Evolutionary conservation across 1,140 invertebrate species (phyloP).

Genomic region (Bombus vancouverensis): DNA sequence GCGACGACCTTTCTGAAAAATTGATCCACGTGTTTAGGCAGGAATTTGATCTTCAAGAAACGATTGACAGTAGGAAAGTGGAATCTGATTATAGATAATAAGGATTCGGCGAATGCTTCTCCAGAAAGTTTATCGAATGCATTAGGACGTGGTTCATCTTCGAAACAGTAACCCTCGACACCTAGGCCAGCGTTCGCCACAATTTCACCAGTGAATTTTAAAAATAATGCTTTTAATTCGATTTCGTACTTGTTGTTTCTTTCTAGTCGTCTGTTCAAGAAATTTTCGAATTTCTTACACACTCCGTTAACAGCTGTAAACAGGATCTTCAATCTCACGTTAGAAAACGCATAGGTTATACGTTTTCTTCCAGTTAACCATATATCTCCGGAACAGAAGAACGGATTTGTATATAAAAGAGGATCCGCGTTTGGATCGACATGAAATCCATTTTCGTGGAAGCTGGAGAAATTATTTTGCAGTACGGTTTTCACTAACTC

Average conservation of each 20-base stretch:
- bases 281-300: slow-evolving; percentile 48
- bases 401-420: slow-evolving; percentile 69
- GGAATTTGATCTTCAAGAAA: slow-evolving; percentile 17
- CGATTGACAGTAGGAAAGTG: slow-evolving; percentile 11
- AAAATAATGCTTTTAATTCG: slow-evolving; percentile 74
- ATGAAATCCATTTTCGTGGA: slow-evolving; percentile 53
- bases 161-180: slow-evolving; percentile 70
- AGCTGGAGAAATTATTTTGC: slow-evolving; percentile 72
- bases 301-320: slow-evolving; percentile 25
- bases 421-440: slow-evolving; percentile 54
- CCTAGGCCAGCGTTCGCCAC: slow-evolving; percentile 82
- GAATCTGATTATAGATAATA: slow-evolving; percentile 6
- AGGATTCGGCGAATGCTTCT: slow-evolving; percentile 53
- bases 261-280: slow-evolving; percentile 40
- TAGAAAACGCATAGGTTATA: slow-evolving; percentile 55
- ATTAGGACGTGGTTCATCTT: neutral
- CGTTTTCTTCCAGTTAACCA: slow-evolving; percentile 58
- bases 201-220: slow-evolving; percentile 81
- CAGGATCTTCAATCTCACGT: slow-evolving; percentile 56
- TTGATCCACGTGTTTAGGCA: slow-evolving; percentile 17
- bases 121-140: slow-evolving; percentile 58
- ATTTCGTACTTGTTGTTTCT: slow-evolving; percentile 44
- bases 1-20: slow-evolving; percentile 56
- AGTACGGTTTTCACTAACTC: slow-evolving; percentile 71
- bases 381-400: slow-evolving; percentile 65